Percentiles rank a stretch among this genome's conserved stretches.
These are phyloP conservation scores for Eupeodes latifasciatus DNA, from an alignment of 2,888 invertebrate species.

Conservation along the genomic window DNA sequence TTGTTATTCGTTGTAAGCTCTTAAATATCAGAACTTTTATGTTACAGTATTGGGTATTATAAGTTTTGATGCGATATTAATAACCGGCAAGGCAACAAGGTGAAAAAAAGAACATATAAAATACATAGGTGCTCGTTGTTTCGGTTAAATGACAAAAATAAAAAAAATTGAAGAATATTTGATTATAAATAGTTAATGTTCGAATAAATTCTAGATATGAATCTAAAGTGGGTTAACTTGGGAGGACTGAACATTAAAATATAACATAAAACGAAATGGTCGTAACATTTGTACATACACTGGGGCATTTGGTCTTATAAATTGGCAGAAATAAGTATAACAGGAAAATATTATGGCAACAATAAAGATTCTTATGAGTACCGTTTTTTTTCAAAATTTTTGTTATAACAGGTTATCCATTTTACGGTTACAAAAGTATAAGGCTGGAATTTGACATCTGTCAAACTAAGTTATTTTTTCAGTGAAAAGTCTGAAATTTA, in stretches of 20 bases:
- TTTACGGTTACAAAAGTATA: no score
- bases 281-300: background rate
- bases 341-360: no score
- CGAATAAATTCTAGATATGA: slow-evolving; percentile 62
- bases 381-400: no score
- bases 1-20: slow-evolving; percentile 50
- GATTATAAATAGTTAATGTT: slow-evolving; percentile 63
- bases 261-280: slow-evolving; percentile 2
- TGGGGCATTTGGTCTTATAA: background rate
- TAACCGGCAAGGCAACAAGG: slow-evolving; percentile 39
- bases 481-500: no score
- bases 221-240: slow-evolving; percentile 45
- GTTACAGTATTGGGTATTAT: slow-evolving; percentile 41
- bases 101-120: background rate
- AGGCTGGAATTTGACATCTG: no score
- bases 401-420: no score
- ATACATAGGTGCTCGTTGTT: slow-evolving; percentile 24
- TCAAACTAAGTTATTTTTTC: no score
- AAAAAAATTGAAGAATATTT: slow-evolving; percentile 53
- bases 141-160: slow-evolving; percentile 41
- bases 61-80: slow-evolving; percentile 74
- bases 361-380: no score
- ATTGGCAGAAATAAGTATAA: no score
- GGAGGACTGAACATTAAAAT: background rate
- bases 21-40: slow-evolving; percentile 63